Percentiles rank a stretch among this genome's conserved stretches.
phyloP scores from a whole-genome alignment of 2,888 invertebrate genomes.

The Sinodicranocentrus sp. region DNA sequence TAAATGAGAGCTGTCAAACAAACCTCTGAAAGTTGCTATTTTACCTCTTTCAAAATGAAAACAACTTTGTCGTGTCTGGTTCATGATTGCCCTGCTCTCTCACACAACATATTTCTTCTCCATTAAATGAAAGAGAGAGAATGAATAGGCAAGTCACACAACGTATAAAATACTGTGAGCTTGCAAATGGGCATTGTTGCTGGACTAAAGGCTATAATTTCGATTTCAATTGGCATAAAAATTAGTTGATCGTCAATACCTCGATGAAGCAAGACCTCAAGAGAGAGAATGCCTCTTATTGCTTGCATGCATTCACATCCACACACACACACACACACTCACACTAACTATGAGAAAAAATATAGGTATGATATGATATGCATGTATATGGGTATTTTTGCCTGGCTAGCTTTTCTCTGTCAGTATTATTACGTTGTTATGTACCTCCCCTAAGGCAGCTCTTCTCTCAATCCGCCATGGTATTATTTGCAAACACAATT shows the following conservation, averaged over 20 bases:
- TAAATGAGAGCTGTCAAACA: slow-evolving; percentile 31
- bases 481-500: slow-evolving; percentile 58
- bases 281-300: not conserved
- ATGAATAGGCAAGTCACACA: slow-evolving; percentile 7
- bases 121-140: not conserved
- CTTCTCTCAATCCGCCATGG: slow-evolving; percentile 19
- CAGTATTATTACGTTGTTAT: slow-evolving; percentile 52
- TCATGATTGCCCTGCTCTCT: not conserved
- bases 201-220: slow-evolving; percentile 54
- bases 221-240: slow-evolving; percentile 63
- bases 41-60: slow-evolving; percentile 6
- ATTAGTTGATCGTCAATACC: slow-evolving; percentile 52
- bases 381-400: slow-evolving; percentile 13
- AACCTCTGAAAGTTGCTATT: slow-evolving; percentile 28
- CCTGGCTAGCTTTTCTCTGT: slow-evolving; percentile 18
- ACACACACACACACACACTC: no score
- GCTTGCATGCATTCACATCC: no score
- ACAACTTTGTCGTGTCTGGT: slow-evolving; percentile 16
- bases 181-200: slow-evolving; percentile 37
- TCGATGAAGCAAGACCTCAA: slow-evolving; percentile 33
- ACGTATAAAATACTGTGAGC: not conserved
- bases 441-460: slow-evolving; percentile 47
- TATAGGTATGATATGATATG: not conserved
- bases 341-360: not conserved
- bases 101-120: not conserved